Base-by-base conservation (phyloP, 2,888 invertebrate genomes). In the Rotaria sp. region DNA sequence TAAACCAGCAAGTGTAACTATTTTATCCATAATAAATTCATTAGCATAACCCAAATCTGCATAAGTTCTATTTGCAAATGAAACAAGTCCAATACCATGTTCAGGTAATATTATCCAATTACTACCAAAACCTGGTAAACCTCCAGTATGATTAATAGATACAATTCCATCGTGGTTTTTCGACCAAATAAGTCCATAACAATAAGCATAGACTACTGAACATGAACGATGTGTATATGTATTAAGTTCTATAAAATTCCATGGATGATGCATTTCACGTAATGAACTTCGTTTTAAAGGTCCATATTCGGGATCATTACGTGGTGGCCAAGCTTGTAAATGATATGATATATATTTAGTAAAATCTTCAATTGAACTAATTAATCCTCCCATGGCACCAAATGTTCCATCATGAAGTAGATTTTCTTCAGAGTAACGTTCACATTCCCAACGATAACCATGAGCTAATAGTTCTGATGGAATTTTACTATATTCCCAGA, bases 321-420 rank as follows among this genome's bases (percentile, higher is more conserved):
- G 67, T 35, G 67, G 15, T 35, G 67, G 67, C 67, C 67, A 67
- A 35, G 67, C 67, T 67, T 67, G 67, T 67, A 67, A 35, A 67
- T 67, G 67, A 67, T 67, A 67, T 35, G 67, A 7, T 15, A 67
- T 10, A 21, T 67, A 67, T 67, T 67, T 67, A 67, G 4, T 67
- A 21, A 67, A 67, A 67, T 67, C 67, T 7, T 67, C 67, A 18
- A 67, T n/a, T 35, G 67, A 67, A 67, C 35, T 38, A 35, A 67
- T 67, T 21, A 67, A 38, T 35, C 67, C 67, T 7, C 67, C 67
- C 67, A 67, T 67, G 21, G 67, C 67, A 67, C 67, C 67, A 67
- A 21, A 67, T 2, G 35, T 1, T 18, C 67, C 67, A 67, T 67
- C 35, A 35, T 67, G 67, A 35, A 67, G 35, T 67, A 21, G 35